phyloP scores from a whole-genome alignment of 2,888 invertebrate species.

The Achlya flavicornis region DNA sequence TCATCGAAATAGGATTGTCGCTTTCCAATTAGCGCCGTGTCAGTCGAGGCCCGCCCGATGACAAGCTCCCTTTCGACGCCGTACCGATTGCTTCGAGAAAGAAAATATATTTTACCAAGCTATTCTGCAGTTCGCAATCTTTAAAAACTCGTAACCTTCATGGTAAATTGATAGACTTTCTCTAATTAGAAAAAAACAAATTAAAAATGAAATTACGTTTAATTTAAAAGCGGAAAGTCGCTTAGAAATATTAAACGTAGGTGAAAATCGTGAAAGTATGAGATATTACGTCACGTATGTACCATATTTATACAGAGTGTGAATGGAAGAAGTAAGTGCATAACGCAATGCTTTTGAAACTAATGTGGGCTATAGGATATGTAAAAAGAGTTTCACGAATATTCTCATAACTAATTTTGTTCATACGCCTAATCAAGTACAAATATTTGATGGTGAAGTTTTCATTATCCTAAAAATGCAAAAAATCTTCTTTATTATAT shows the following conservation, averaged over 20 bases:
- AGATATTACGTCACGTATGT: not conserved
- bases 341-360: not conserved
- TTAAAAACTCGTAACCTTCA: not conserved
- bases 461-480: too few species aligned
- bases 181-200: slow-evolving; percentile 9
- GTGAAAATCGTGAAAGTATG: not conserved
- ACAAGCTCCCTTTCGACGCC: slow-evolving; percentile 41
- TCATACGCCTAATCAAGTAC: not conserved
- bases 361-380: not conserved
- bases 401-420: not conserved
- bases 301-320: too few species aligned
- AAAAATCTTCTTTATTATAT: too few species aligned
- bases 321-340: too few species aligned
- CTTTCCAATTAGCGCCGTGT: slow-evolving; percentile 74
- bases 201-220: slow-evolving; percentile 6
- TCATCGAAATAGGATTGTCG: slow-evolving; percentile 79
- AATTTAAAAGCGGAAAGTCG: not conserved
- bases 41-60: slow-evolving; percentile 51
- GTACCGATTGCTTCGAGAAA: slow-evolving; percentile 21
- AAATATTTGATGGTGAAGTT: too few species aligned
- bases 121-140: slow-evolving; percentile 5
- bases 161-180: not conserved
- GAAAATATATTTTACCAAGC: slow-evolving; percentile 19
- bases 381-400: not conserved
- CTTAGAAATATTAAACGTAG: not conserved